A percentile compares a stretch with the other conserved stretches of the same genome.
phyloP scores from a whole-genome alignment of 2,797 vertebrate genomes.

The Dromococcyx pavoninus region DNA sequence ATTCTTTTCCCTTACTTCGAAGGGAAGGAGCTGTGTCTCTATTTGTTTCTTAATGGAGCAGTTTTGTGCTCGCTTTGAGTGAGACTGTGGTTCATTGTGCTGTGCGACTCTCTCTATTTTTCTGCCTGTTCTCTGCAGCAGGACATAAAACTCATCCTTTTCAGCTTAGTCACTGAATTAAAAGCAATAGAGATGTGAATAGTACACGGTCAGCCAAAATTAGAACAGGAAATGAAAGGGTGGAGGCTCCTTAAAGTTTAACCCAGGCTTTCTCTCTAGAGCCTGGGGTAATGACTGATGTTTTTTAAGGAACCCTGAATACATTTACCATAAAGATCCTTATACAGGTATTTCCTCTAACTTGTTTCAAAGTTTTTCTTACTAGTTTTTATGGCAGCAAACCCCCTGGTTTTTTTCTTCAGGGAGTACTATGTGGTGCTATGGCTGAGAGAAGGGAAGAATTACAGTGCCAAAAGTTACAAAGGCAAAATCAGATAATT shows the following conservation, averaged over 20 bases:
- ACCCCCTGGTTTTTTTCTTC: neutral
- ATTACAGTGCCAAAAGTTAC: neutral
- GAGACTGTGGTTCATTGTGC: neutral
- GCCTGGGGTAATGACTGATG: neutral
- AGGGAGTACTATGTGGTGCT: accelerated
- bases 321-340: neutral
- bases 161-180: neutral
- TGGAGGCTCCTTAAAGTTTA: neutral
- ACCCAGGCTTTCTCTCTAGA: neutral
- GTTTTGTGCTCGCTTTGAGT: neutral
- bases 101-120: neutral
- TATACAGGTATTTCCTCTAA: neutral
- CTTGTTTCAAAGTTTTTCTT: neutral
- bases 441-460: neutral
- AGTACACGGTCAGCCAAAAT: neutral
- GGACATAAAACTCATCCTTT: neutral
- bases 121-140: neutral
- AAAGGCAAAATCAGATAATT: neutral
- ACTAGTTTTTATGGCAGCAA: neutral
- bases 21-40: neutral
- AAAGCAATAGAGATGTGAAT: neutral
- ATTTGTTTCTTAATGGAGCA: neutral
- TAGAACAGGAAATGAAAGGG: neutral
- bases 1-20: neutral
- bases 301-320: neutral